A percentile compares a stretch with the other conserved stretches of the same genome.
These are phyloP conservation scores for Acheta domesticus DNA, from an alignment of 2,888 invertebrate species.

Conservation along the genomic window DNA sequence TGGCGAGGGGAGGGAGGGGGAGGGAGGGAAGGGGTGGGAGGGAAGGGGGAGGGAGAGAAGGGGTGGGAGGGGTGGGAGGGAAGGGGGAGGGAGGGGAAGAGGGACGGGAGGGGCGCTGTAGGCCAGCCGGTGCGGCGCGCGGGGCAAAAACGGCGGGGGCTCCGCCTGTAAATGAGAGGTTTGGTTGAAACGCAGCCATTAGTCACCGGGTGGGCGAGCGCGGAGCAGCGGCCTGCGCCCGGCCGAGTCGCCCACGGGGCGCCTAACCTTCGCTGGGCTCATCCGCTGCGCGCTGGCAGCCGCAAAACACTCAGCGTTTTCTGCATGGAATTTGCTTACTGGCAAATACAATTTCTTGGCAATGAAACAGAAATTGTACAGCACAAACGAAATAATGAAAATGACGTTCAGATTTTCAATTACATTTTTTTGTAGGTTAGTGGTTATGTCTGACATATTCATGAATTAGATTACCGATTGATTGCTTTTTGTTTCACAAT, in stretches of 20 bases:
- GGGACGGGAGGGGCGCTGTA: neutral
- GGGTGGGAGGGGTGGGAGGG: neutral
- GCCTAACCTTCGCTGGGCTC: neutral
- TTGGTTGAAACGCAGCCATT: constrained; percentile 1
- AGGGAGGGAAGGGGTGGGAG: too few species aligned
- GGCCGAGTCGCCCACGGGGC: neutral
- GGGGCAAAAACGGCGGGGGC: neutral
- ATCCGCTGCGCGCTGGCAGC: neutral
- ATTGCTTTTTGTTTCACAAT: too few species aligned
- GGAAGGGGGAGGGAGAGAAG: too few species aligned
- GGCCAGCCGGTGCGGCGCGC: neutral
- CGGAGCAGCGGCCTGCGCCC: neutral
- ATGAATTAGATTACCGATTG: too few species aligned
- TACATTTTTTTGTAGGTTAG: too few species aligned
- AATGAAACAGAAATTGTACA: too few species aligned
- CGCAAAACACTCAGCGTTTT: neutral
- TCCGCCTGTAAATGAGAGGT: neutral
- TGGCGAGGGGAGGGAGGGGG: too few species aligned
- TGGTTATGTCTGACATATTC: too few species aligned
- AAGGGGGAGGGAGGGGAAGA: neutral
- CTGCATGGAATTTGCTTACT: too few species aligned
- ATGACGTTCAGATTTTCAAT: too few species aligned
- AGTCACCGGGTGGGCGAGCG: neutral
- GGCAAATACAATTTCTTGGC: too few species aligned
- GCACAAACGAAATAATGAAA: too few species aligned